Evolutionary conservation across 2,888 invertebrate genomes (phyloP), one percentile per base, ranked within the genome.

Genomic region (Sarcophaga variegata): DNA sequence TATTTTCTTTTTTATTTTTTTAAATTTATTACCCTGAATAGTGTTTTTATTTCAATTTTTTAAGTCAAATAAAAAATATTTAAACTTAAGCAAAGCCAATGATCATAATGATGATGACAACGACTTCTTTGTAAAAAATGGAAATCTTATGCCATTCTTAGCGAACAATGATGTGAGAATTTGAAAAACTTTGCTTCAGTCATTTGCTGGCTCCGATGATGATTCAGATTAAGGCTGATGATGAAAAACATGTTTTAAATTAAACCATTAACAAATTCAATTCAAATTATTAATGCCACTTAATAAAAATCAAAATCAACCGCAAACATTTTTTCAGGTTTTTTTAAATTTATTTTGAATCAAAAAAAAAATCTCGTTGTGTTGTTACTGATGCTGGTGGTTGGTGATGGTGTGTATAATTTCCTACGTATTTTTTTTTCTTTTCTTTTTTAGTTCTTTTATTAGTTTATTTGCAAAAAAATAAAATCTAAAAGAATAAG

Each of bases 221-320:
- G 14, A 3, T n/a, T n/a, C n/a, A n/a, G n/a, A n/a, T n/a, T 47
- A 20, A 62, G 22, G 59, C 64, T 81, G 62, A 72, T 81, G 74
- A 79, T 86, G 67, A 66, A 59, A 37, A 79, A 71, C n/a, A 69
- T 80, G 67, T 77, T 75, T 84, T 84, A 78, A 83, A 86, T 86
- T 81, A 83, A 83, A 66, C 70, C 77, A 83, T 69, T 82, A 80
- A 72, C 67, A 54, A 80, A 80, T 75, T 79, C 79, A 80, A 86
- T 86, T 84, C 75, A 81, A 76, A 81, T 81, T 87, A 84, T 87
- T 84, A 84, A 79, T 79, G 84, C 84, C 81, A 87, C 81, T 79
- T 81, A 84, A 86, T 76, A 76, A 77, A 75, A 75, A 82, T 71
- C 14, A 74, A 60, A 82, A 75, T 54, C 54, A 66, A 69, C 2